phyloP scores from a whole-genome alignment of 2,888 invertebrate species.

The Thyatira batis region DNA sequence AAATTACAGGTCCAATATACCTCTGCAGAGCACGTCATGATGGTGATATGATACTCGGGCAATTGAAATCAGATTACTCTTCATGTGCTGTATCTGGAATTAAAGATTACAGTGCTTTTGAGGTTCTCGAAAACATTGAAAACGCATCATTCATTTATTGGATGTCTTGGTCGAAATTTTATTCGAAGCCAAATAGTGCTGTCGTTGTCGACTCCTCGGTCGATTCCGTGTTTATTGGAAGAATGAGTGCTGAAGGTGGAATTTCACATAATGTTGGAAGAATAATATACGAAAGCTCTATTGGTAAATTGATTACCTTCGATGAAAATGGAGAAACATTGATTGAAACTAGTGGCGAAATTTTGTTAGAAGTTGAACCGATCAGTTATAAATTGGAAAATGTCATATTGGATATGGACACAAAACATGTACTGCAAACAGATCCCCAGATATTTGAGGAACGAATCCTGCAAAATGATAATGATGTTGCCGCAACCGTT shows the following conservation, averaged over 20 bases:
- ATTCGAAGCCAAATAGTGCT: conserved; percentile 85
- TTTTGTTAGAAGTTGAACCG: conserved; percentile 91
- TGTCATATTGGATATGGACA: conserved; percentile 82
- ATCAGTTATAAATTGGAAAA: conserved; percentile 87
- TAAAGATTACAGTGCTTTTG: conserved; percentile 83
- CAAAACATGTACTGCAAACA: conserved; percentile 73
- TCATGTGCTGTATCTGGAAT: conserved; percentile 86
- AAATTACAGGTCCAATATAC: conserved; percentile 81
- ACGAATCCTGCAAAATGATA: conserved; percentile 76
- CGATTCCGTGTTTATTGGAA: conserved; percentile 67
- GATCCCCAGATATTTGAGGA: conserved; percentile 81
- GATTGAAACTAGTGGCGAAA: conserved; percentile 85
- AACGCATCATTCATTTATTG: conserved; percentile 89
- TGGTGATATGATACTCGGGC: conserved; percentile 88
- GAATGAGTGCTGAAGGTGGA: conserved; percentile 56
- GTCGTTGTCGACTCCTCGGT: conserved; percentile 81
- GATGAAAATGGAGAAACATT: conserved; percentile 83
- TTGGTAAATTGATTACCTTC: conserved; percentile 87
- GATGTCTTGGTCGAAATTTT: conserved; percentile 88
- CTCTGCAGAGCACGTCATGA: conserved; percentile 88
- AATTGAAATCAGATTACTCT: conserved; percentile 81
- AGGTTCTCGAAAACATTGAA: conserved; percentile 89
- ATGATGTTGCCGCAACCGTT: conserved; percentile 82
- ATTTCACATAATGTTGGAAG: conserved; percentile 86
- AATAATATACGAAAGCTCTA: conserved; percentile 84